Evolutionary conservation across 2,113 vertebrate genomes (phyloP).

Genomic region (Eretmochelys imbricata): DNA sequence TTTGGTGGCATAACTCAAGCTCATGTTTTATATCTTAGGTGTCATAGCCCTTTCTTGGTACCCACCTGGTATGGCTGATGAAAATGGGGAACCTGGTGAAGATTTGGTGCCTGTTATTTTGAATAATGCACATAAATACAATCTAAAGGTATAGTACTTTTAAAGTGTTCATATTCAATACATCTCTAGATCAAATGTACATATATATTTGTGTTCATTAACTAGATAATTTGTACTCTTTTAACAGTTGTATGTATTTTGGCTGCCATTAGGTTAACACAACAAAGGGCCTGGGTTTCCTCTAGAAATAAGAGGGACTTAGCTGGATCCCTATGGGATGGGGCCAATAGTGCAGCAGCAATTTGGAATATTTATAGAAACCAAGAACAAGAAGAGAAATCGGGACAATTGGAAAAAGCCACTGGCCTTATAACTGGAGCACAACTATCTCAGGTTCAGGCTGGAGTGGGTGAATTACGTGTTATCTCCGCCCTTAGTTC

Average conservation of each 20-base stretch:
- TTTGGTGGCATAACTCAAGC: background rate
- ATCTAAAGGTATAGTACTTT: constrained; percentile 86
- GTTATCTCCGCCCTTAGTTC: too few relatives aligned
- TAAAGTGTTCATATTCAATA: background rate
- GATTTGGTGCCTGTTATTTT: constrained; percentile 88
- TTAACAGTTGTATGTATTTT: background rate
- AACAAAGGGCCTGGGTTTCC: too few relatives aligned
- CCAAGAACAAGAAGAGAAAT: too few relatives aligned
- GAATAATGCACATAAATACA: constrained; percentile 92
- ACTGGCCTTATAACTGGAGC: too few relatives aligned
- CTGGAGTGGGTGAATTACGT: too few relatives aligned
- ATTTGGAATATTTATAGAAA: too few relatives aligned
- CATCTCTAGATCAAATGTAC: background rate
- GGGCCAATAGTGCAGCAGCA: too few relatives aligned
- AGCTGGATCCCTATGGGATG: too few relatives aligned
- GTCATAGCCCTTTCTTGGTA: constrained; percentile 97
- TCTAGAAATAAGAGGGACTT: too few relatives aligned
- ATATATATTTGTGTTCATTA: background rate
- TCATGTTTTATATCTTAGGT: constrained; percentile 79
- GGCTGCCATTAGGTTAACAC: too few relatives aligned
- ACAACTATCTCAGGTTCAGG: too few relatives aligned
- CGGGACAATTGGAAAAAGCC: too few relatives aligned
- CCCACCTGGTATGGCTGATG: constrained; percentile 88
- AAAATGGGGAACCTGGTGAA: constrained; percentile 91
- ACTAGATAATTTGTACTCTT: background rate